Conservation (phyloP, 2,888 invertebrate genomes). For the Mesorhabditis spiculigera region DNA sequence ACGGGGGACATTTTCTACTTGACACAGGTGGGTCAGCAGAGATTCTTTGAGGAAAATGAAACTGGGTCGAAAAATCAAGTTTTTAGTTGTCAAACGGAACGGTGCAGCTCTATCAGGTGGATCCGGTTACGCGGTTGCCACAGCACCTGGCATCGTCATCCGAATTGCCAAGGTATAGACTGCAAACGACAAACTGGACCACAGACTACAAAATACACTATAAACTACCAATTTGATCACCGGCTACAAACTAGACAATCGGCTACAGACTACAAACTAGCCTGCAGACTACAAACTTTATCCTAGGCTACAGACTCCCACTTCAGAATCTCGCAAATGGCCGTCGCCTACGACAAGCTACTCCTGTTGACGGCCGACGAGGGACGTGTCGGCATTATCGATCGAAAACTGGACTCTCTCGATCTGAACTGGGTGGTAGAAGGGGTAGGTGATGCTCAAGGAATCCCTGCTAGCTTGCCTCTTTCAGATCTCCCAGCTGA, state of each 20-base stretch:
- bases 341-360: constrained; percentile 39
- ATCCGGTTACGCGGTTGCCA: not conserved
- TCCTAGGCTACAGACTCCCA: constrained; percentile 25
- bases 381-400: not conserved
- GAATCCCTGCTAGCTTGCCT: constrained; percentile 18
- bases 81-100: constrained; percentile 26
- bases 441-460: constrained; percentile 15
- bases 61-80: constrained; percentile 15
- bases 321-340: constrained; percentile 43
- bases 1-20: constrained; percentile 23
- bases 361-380: constrained; percentile 42
- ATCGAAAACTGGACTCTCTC: constrained; percentile 16
- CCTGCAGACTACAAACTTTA: not conserved
- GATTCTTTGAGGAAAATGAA: too few relatives aligned
- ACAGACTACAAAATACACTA: too few relatives aligned
- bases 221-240: too few relatives aligned
- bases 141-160: not conserved
- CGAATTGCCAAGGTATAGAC: not conserved
- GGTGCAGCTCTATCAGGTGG: constrained; percentile 5
- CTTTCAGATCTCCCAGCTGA: not conserved
- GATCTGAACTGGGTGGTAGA: constrained; percentile 35
- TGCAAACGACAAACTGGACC: too few relatives aligned
- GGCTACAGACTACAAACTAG: too few relatives aligned
- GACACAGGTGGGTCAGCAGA: not conserved
- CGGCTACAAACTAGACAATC: too few relatives aligned